Conservation (phyloP, 2,113 vertebrate species). For the Periophthalmodon schlosseri region DNA sequence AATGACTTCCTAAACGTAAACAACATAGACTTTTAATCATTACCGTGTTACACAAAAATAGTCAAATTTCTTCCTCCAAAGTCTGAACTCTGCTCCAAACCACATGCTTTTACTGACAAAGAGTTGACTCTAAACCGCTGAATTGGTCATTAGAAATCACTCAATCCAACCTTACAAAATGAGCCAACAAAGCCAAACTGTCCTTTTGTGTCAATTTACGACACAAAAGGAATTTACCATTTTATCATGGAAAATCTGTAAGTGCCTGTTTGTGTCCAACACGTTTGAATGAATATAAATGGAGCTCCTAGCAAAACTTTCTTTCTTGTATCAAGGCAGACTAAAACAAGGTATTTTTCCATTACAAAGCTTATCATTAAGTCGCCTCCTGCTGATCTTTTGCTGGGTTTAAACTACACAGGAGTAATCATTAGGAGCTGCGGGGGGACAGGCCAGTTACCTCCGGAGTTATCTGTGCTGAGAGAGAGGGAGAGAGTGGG, state of each 20-base stretch:
- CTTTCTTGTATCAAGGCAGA: conserved; percentile 48
- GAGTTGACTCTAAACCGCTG: too few relatives aligned
- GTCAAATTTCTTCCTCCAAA: background rate
- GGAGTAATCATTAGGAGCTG: conserved; percentile 71
- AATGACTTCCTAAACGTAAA: background rate
- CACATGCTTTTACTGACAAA: background rate
- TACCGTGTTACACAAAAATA: background rate
- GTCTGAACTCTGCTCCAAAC: background rate
- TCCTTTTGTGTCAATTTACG: conserved; percentile 28
- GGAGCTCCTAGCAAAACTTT: conserved; percentile 55
- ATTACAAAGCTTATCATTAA: conserved; percentile 79
- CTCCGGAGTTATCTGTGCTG: conserved; percentile 63
- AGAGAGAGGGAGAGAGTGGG: conserved; percentile 32
- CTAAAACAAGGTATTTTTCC: conserved; percentile 71
- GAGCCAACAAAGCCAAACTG: background rate
- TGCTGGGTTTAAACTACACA: conserved; percentile 69
- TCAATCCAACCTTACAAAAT: conserved; percentile 1
- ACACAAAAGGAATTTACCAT: too few relatives aligned
- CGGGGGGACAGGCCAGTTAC: conserved; percentile 64
- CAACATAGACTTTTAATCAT: background rate
- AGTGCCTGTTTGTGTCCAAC: conserved; percentile 31
- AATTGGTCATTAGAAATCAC: too few relatives aligned
- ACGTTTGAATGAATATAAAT: conserved; percentile 61
- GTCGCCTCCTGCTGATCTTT: conserved; percentile 72
- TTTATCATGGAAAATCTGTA: conserved; percentile 1